These are phyloP conservation scores for Orestias chungarensis DNA, from an alignment of 2,797 vertebrate genomes.

Conservation along the genomic window DNA sequence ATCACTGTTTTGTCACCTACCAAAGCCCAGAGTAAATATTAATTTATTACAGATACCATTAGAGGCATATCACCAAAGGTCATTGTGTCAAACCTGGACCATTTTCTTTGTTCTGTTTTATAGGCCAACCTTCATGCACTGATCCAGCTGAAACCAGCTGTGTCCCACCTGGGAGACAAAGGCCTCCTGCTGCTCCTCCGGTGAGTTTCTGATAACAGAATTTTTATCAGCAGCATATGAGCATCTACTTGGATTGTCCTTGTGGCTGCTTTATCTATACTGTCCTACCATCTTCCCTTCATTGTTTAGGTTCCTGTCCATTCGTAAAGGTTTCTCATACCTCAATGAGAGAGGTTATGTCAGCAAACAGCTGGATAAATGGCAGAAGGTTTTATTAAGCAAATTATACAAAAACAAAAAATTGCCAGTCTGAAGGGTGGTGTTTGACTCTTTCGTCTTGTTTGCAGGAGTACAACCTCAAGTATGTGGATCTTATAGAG, in stretches of 20 bases:
- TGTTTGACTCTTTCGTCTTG: constrained; percentile 8
- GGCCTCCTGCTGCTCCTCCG: constrained; percentile 94
- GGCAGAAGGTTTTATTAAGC: constrained; percentile 89
- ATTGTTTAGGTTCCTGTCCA: constrained; percentile 91
- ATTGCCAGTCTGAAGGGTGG: too few species aligned
- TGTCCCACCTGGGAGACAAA: constrained; percentile 97
- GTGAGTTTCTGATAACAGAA: constrained; percentile 64
- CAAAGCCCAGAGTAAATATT: background rate
- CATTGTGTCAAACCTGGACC: background rate
- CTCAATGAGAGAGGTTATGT: constrained; percentile 97
- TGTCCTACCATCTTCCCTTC: background rate
- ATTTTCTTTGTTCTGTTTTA: constrained; percentile 21
- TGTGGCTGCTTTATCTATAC: background rate
- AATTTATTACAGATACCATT: background rate
- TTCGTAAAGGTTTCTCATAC: constrained; percentile 98
- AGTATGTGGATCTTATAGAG: constrained; percentile 97
- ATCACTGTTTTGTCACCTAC: background rate
- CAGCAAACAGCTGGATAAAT: constrained; percentile 96
- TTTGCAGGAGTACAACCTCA: constrained; percentile 93
- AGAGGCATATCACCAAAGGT: background rate
- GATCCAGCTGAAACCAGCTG: constrained; percentile 97
- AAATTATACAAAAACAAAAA: too few species aligned
- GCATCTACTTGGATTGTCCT: background rate
- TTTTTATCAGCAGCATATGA: background rate
- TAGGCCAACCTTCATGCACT: constrained; percentile 98